These are phyloP conservation scores for Sigmodon hispidus DNA, from an alignment of 2,113 vertebrate genomes.

Conservation along the genomic window DNA sequence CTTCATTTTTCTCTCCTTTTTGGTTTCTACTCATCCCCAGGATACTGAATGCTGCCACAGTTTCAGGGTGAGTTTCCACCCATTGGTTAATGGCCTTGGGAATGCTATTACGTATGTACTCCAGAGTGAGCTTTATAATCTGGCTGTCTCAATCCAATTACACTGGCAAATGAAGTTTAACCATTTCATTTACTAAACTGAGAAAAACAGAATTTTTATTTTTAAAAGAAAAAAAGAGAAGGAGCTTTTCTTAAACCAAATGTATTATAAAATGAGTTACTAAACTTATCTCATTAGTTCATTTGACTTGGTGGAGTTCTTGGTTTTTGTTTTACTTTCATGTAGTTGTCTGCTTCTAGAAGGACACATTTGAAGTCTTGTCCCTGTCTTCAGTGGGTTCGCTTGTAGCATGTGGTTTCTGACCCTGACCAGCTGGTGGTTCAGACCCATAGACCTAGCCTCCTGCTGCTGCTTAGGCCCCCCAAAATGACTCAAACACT, in stretches of 20 bases:
- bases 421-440: too few species aligned
- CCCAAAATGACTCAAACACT: too few species aligned
- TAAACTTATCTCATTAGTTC: constrained; percentile 20
- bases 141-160: neutral
- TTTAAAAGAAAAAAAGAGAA: neutral
- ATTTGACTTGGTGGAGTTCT: neutral
- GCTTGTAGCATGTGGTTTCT: too few species aligned
- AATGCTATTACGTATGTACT: neutral
- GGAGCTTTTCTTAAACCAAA: neutral
- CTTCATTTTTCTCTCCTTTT: neutral
- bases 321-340: constrained; percentile 18
- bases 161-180: neutral
- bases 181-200: neutral
- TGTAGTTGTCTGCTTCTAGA: neutral
- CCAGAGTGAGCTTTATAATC: neutral
- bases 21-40: neutral
- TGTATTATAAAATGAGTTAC: neutral
- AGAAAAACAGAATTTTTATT: neutral
- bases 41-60: neutral
- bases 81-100: neutral
- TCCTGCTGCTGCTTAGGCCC: too few species aligned
- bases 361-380: neutral
- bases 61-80: neutral
- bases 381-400: neutral
- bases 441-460: too few species aligned